A percentile compares a stretch with the other conserved stretches of the same genome.
These are phyloP conservation scores for Drosophila mimetica DNA, from an alignment of 2,888 invertebrate genomes.

Conservation along the genomic window DNA sequence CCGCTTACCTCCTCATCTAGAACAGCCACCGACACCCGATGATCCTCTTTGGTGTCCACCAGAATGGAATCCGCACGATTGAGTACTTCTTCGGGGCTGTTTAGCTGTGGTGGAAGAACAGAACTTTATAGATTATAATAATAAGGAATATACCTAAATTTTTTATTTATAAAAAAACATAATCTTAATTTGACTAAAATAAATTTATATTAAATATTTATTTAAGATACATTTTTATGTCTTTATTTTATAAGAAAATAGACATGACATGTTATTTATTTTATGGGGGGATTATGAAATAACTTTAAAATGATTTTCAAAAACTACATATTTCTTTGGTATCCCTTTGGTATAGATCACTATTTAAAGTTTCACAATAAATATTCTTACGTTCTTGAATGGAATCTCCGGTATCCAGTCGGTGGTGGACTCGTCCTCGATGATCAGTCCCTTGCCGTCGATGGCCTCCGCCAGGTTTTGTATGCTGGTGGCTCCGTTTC, in stretches of 20 bases:
- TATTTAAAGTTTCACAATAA: neutral
- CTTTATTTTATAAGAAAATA: no score
- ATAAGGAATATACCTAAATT: no score
- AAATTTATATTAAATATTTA: no score
- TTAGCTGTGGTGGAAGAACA: slow-evolving; percentile 70
- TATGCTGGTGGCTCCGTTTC: slow-evolving; percentile 67
- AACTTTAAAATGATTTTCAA: no score
- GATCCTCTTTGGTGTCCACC: slow-evolving; percentile 79
- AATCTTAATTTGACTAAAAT: no score
- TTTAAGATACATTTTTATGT: no score
- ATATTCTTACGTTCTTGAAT: slow-evolving; percentile 91
- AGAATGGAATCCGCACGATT: slow-evolving; percentile 82
- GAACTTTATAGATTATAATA: no score
- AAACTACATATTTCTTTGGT: no score
- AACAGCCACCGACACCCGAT: slow-evolving; percentile 81
- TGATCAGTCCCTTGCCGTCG: slow-evolving; percentile 85
- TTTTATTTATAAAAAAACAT: no score
- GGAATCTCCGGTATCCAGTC: slow-evolving; percentile 97
- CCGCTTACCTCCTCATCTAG: slow-evolving; percentile 81
- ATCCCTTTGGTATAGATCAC: neutral
- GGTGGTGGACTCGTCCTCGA: slow-evolving; percentile 91
- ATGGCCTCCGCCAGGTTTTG: slow-evolving; percentile 67
- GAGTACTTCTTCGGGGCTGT: slow-evolving; percentile 81
- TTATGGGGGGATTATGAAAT: no score
- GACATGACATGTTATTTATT: no score